Base-by-base conservation (phyloP, 2,797 vertebrate genomes). In the Helicolenus hilgendorfi region DNA sequence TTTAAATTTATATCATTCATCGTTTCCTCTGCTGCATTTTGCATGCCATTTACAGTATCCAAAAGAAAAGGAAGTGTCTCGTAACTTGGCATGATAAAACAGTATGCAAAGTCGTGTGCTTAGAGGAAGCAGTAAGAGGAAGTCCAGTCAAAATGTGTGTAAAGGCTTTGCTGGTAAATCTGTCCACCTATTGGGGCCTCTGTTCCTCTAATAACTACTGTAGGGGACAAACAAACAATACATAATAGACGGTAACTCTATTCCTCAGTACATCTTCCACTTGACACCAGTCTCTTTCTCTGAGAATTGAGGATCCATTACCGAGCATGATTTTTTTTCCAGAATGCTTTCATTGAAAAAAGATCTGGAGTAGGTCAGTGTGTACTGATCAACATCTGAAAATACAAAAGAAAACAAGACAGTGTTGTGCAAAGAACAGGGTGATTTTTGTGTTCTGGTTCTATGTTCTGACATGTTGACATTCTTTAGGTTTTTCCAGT, bases 101-200 rank as follows among this genome's bases (percentile, higher is more conserved):
- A 26, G 45, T 49, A 89, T 88, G 83, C 81, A 95, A 90, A 94
- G 55, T 55, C 27, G 71, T 59, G 62, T 64, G 74, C 49, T 79
- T 58, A 20, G 77, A 20, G 92, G 94, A 93, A 96, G 88, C 74
- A 79, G 67, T n/a, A 89, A 83, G 90, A 94, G 94, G 95, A 96
- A 95, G 92, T 91, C 53, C 33, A 84, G 72, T 83, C 36, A 68
- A 80, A 36, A 88, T 83, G 41, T 81, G 74, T 74, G 22, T 58
- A 36, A 84, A 83, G 26, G 27, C 24, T 74, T 53, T 74, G 55
- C 31, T 11, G 11, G 65, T 84, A 83, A 88, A 79, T 78, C 55
- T 14, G 22, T 41, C 4, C 49, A 55, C 7, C 0, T 64, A 15
- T n/a, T 24, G 29, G 5, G 55, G 45, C 53, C 11, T 77, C 15